A percentile compares a stretch with the other conserved stretches of the same genome.
Evolutionary conservation across 2,888 invertebrate genomes (phyloP).

Genomic region (Lepidonotus clava): DNA sequence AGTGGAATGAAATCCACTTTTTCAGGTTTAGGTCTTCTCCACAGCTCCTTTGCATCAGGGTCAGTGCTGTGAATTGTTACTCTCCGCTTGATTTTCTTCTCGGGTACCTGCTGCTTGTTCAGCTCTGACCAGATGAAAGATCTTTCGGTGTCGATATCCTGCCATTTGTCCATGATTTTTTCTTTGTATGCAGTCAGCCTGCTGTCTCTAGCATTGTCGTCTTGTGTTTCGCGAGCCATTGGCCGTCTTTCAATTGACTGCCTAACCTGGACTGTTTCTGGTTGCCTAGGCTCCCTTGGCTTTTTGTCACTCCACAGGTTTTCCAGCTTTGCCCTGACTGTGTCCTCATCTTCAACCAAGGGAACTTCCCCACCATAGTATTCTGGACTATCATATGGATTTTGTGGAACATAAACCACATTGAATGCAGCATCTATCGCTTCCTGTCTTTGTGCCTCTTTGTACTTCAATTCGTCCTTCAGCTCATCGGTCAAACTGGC

Average conservation of each 20-base stretch:
- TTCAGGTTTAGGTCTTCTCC: background rate
- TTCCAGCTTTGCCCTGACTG: background rate
- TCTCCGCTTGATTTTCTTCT: background rate
- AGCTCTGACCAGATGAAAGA: background rate
- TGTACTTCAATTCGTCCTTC: background rate
- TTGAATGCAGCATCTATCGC: no score
- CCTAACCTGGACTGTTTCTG: background rate
- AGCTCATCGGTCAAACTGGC: background rate
- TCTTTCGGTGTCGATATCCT: background rate
- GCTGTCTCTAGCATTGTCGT: background rate
- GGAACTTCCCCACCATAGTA: background rate
- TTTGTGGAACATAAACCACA: background rate
- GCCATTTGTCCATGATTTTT: background rate
- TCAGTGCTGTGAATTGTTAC: background rate
- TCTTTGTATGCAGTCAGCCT: background rate
- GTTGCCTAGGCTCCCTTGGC: background rate
- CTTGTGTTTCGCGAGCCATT: background rate
- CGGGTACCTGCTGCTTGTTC: background rate
- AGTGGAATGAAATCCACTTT: background rate
- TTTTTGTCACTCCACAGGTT: background rate
- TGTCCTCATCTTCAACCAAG: background rate
- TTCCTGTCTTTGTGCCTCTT: background rate
- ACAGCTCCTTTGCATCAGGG: background rate
- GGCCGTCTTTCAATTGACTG: background rate
- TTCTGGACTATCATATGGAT: constrained; percentile 1